These are phyloP conservation scores for Callaeas wilsoni DNA, from an alignment of 2,113 vertebrate species.

Conservation along the genomic window DNA sequence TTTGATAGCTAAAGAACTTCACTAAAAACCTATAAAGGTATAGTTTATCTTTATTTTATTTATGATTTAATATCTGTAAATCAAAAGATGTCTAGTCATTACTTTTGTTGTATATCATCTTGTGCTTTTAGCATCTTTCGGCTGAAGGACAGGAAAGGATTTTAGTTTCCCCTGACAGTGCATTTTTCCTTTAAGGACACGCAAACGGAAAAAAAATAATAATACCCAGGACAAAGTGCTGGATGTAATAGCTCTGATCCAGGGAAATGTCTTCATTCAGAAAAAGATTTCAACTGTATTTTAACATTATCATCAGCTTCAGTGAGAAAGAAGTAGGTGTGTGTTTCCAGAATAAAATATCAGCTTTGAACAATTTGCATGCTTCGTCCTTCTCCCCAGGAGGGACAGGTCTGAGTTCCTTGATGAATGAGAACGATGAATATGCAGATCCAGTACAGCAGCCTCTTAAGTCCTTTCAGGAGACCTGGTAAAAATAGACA, in stretches of 20 bases:
- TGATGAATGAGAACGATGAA: not conserved
- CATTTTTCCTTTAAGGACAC: not conserved
- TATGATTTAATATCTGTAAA: not conserved
- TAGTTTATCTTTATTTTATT: not conserved
- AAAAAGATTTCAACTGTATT: not conserved
- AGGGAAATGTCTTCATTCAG: not conserved
- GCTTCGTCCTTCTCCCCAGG: not conserved
- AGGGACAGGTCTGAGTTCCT: not conserved
- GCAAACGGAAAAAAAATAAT: not conserved
- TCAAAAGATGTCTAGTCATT: not conserved
- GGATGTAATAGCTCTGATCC: not conserved
- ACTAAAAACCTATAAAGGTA: not conserved
- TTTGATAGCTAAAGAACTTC: not conserved
- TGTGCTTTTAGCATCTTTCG: not conserved
- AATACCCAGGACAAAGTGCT: not conserved
- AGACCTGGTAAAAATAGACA: not conserved
- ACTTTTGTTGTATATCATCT: not conserved
- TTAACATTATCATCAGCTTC: not conserved
- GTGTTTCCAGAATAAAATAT: not conserved
- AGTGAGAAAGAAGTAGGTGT: not conserved
- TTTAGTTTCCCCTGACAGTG: not conserved
- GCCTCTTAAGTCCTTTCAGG: not conserved
- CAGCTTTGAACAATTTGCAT: not conserved
- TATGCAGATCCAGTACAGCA: not conserved
- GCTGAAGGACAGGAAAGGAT: not conserved